Evolutionary conservation across 1,140 invertebrate species (phyloP), one percentile per base, ranked within the genome.

Genomic region (Eubasilissa regina): DNA sequence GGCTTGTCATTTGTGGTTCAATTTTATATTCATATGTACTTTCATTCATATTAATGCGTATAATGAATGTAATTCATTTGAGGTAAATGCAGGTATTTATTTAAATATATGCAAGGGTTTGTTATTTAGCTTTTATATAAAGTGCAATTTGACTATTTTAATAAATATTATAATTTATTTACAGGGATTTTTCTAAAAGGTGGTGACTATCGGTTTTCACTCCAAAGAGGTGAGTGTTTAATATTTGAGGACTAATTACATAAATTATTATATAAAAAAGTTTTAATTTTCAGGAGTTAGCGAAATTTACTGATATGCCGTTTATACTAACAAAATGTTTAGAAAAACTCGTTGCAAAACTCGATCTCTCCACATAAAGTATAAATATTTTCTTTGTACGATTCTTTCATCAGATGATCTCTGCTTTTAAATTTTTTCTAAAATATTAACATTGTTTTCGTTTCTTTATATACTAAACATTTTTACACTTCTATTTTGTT

Each of bases 81-180:
- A 83, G 81, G 81, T 83, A 82, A 82, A 83, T 78, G 79, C 77
- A 83, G 81, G 81, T 83, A 83, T 83, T 83, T 83, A 55, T 53
- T 77, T 75, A 80, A 80, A 80, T 80, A 82, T 62, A 55, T 77
- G 60, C 76, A 77, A 53, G 78, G 77, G 53, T 58, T 74, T 66
- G 77, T 79, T 45, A 51, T 60, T 47, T 79, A 64, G 60, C 58
- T 51, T 53, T 62, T 64, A 73, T 75, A 79, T 79, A 76, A 77
- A 75, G 75, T 80, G 81, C 75, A 80, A 79, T 82, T 82, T 68
- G 55, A 82, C 81, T 82, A 82, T 82, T 78, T 76, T 51, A 1
- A 75, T 75, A 75, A 73, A 56, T 75, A 56, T 47, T 64, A 73
- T 68, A 8, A 68, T 58, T 62, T 77, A 77, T 77, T 77, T 77